phyloP scores from a whole-genome alignment of 2,113 vertebrate genomes.

The Amphiprion percula region DNA sequence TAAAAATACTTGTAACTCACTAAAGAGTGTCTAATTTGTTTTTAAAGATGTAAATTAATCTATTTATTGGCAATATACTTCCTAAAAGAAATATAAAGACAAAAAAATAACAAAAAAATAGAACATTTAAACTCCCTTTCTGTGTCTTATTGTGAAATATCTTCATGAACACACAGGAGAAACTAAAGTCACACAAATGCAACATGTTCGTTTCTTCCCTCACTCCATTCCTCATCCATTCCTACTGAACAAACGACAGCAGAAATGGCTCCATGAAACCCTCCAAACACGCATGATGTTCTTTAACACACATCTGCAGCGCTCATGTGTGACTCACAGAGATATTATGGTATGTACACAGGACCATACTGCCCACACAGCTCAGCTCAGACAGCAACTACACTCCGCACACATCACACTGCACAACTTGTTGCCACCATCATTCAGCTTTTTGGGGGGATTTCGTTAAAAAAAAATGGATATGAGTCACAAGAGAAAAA shows the following conservation, averaged over 20 bases:
- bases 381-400: neutral
- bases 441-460: neutral
- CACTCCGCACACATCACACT: neutral
- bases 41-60: neutral
- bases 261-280: neutral
- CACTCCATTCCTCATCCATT: neutral
- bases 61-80: too few relatives aligned
- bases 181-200: neutral
- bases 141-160: neutral
- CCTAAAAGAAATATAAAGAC: too few relatives aligned
- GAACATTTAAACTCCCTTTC: neutral
- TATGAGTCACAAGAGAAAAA: neutral
- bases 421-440: neutral
- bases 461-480: neutral
- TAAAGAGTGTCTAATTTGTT: too few relatives aligned
- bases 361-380: slow-evolving; percentile 32
- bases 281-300: neutral
- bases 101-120: too few relatives aligned
- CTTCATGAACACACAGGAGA: neutral
- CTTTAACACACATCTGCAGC: slow-evolving; percentile 21
- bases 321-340: slow-evolving; percentile 42
- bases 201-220: neutral
- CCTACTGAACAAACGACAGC: neutral
- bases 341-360: neutral
- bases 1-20: too few relatives aligned